phyloP scores from a whole-genome alignment of 2,113 vertebrate genomes.

The Tachysurus fulvidraco region DNA sequence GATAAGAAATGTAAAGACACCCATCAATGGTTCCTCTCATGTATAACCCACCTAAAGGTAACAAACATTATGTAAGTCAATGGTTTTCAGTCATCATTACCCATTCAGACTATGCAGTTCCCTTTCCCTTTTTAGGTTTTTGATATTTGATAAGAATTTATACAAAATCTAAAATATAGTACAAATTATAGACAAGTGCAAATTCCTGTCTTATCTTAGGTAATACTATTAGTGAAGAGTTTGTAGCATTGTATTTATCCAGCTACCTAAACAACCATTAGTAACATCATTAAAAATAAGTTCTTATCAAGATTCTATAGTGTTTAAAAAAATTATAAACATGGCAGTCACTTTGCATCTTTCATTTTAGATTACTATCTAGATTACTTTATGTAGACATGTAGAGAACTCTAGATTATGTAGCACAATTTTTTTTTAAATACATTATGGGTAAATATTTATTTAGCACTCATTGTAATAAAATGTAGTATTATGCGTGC shows the following conservation, averaged over 20 bases:
- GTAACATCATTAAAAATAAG: too few species aligned
- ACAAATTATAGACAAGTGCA: not conserved
- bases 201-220: not conserved
- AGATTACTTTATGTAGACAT: not conserved
- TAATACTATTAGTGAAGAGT: not conserved
- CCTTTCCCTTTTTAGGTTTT: not conserved
- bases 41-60: constrained; percentile 69
- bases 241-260: not conserved
- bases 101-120: not conserved
- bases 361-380: not conserved
- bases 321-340: not conserved
- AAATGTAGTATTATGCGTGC: not conserved
- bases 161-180: not conserved
- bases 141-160: not conserved
- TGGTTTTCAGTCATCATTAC: constrained; percentile 62
- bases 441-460: too few species aligned
- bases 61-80: constrained; percentile 68
- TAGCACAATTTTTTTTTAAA: not conserved
- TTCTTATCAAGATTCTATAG: not conserved
- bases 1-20: constrained; percentile 54
- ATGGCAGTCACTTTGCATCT: not conserved
- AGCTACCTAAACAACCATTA: not conserved
- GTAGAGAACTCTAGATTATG: not conserved
- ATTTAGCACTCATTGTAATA: too few species aligned
- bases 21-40: constrained; percentile 65